These are phyloP conservation scores for Drosophila mayri DNA, from an alignment of 1,140 invertebrate species.

Conservation along the genomic window DNA sequence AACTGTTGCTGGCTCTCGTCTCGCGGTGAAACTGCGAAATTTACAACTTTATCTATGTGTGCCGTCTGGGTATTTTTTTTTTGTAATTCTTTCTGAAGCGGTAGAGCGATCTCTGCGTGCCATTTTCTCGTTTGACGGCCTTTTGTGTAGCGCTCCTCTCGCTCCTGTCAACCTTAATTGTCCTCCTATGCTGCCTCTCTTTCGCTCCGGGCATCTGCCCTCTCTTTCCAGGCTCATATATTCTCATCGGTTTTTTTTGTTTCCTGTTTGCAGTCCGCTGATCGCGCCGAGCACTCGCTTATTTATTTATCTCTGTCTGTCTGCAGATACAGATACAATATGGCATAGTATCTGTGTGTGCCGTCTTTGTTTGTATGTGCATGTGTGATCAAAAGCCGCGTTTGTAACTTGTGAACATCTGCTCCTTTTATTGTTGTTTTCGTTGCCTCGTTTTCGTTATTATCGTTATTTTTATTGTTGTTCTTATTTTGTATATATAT, in stretches of 20 bases:
- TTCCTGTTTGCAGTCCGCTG: conserved; percentile 76
- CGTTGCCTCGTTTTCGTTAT: conserved; percentile 73
- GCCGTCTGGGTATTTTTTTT: conserved; percentile 32
- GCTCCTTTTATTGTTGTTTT: conserved; percentile 76
- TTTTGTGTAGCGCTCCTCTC: conserved; percentile 56
- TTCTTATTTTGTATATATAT: conserved; percentile 60
- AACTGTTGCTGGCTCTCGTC: conserved; percentile 48
- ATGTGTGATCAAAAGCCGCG: conserved; percentile 58
- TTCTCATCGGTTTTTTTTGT: conserved; percentile 43
- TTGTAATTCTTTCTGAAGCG: conserved; percentile 7
- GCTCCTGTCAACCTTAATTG: conserved; percentile 62
- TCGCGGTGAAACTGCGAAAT: conserved; percentile 61
- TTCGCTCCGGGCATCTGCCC: not conserved
- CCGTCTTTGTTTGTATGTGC: conserved; percentile 14
- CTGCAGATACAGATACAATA: conserved; percentile 31
- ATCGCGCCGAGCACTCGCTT: conserved; percentile 72
- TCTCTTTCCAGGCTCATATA: conserved; percentile 27
- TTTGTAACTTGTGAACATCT: conserved; percentile 84
- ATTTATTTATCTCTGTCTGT: conserved; percentile 78
- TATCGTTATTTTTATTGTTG: conserved; percentile 80
- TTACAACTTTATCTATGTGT: conserved; percentile 83
- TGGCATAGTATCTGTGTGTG: conserved; percentile 28
- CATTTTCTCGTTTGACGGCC: conserved; percentile 80
- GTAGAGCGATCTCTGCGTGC: conserved; percentile 65
- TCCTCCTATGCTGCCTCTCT: conserved; percentile 27